Evolutionary conservation across 2,113 vertebrate genomes (phyloP), one percentile per base, ranked within the genome.

Genomic region (Pollachius pollachius): DNA sequence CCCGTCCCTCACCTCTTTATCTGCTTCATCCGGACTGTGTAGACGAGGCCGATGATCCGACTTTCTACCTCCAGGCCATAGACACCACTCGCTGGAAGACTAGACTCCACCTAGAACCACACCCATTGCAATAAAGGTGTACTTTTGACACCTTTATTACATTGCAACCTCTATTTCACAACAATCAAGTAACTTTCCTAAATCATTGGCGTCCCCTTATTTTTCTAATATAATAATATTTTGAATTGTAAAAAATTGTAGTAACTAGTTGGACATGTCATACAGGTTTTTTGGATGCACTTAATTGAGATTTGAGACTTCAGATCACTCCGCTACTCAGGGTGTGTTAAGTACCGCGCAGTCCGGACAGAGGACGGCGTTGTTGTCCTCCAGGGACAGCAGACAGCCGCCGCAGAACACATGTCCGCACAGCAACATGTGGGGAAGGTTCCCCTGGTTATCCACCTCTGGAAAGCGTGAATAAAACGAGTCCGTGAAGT

Each of bases 11-110:
- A 90, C 89, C 73, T 85, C 77, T 74, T 92, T 6, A 60, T 84
- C 62, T 78, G 75, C 73, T 90, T 92, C 41, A 89, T 87, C 74
- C 84, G 87, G 15, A 86, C 58, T 1, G 88, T 90, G 75, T 92
- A 92, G 77, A 92, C 80, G 64, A 92, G 88, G 41, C 90, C 91
- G 11, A 90, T 79, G 25, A 91, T 90, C 70, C 89, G 84, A 75
- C 76, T 87, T 18, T 93, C 92, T 59, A 90, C 87, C 68, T 84
- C 85, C 15, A 92, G 81, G 3, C 69, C 82, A 59, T 48, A 64
- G 23, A 93, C 86, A 0, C 88, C 89, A 7, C 74, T 82, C 64
- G 88, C 80, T 62, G 85, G 80, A 62, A 91, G 77, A 0, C 23
- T 59, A 0, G 82, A 86, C n/a, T 69, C 68, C 60, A 89, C 71